Evolutionary conservation across 2,797 vertebrate genomes (phyloP), one percentile per base, ranked within the genome.

Genomic region (Typhlichthys subterraneus): DNA sequence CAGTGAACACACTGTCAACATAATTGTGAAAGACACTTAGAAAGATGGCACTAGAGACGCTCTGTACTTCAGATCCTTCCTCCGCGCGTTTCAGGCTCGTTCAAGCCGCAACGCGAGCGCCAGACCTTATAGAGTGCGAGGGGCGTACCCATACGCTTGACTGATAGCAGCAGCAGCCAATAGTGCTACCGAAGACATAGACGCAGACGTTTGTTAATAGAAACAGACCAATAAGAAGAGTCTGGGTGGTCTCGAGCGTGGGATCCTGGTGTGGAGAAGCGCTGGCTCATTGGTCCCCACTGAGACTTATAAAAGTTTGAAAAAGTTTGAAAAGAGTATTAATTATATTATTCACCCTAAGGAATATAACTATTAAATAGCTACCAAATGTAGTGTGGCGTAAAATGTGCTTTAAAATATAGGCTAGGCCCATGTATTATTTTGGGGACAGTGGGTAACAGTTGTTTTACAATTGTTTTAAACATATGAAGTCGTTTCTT

Each of bases 131-230:
- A 93, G 10, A 75, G 85, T 49, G 13, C 8, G 23, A 12, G 61
- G 45, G 45, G 62, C 17, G 12, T 3, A 11, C 13, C 13, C 68
- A 2, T 2, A 38, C 10, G 3, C 2, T 0, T 50, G 90, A 94
- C 23, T 64, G 93, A 84, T 91, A 71, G 57, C 13, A 0, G 52
- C 12, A 0, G 2, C n/a, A 47, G 51, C 94, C 93, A 86, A 92
- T 91, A 2, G 63, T 11, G 0, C 56, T 15, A 1, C 15, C 1
- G 3, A 0, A 0, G 1, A 4, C 19, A 42, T 67, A 75, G 69
- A 82, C 56, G 79, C 79, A 73, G 77, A 68, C 9, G 54, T 72
- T 69, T 77, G 81, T 87, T 79, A 64, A 80, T n/a, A 68, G 15
- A 65, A 72, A 59, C 0, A 14, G 61, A 12, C 94, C 91, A 91